phyloP scores from a whole-genome alignment of 2,797 vertebrate species.

The Chelmon rostratus region DNA sequence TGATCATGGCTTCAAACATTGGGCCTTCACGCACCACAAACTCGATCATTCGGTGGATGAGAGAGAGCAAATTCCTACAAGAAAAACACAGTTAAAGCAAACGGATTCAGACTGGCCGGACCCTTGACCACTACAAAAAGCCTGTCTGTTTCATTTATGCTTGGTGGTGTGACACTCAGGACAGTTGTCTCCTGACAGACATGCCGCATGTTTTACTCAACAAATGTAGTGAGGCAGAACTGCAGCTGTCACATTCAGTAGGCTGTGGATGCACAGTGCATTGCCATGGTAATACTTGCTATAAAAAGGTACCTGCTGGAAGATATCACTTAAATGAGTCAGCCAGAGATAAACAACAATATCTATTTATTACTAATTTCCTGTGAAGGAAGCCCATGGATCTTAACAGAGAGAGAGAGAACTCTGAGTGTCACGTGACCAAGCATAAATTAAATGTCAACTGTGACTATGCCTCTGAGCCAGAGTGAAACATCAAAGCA shows the following conservation, averaged over 20 bases:
- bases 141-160: slow-evolving; percentile 69
- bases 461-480: slow-evolving; percentile 54
- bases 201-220: not conserved
- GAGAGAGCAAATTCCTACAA: slow-evolving; percentile 99
- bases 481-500: slow-evolving; percentile 50
- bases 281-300: not conserved
- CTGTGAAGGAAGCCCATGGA: not conserved
- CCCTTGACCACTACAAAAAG: slow-evolving; percentile 66
- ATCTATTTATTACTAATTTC: not conserved
- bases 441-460: slow-evolving; percentile 63
- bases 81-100: slow-evolving; percentile 99
- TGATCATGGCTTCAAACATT: slow-evolving; percentile 99
- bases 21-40: slow-evolving; percentile 99
- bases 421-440: slow-evolving; percentile 52
- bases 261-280: not conserved
- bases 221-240: not conserved
- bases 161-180: slow-evolving; percentile 46
- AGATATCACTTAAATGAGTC: not conserved
- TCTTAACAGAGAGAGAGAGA: slow-evolving; percentile 8
- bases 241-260: not conserved
- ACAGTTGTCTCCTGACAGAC: slow-evolving; percentile 31
- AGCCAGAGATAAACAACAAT: not conserved
- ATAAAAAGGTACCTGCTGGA: not conserved
- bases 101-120: slow-evolving; percentile 92
- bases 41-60: slow-evolving; percentile 99